These are phyloP conservation scores for Peromyscus melanophrys DNA, from an alignment of 2,797 vertebrate species.

Conservation along the genomic window DNA sequence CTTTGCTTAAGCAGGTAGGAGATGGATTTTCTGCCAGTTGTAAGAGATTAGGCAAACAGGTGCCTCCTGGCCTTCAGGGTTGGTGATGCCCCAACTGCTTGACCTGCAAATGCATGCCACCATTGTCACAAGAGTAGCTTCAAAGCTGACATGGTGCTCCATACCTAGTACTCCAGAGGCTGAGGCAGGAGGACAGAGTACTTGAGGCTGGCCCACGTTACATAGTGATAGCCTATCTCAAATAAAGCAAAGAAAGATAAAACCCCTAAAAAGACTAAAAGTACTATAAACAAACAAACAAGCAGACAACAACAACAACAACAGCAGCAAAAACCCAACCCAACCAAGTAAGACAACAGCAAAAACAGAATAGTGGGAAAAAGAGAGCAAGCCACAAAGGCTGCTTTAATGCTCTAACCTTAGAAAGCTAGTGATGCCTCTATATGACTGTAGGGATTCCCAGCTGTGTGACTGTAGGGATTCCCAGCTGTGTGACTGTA, in stretches of 20 bases:
- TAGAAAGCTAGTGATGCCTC: background rate
- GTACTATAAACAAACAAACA: background rate
- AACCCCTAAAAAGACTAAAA: background rate
- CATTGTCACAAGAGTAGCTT: background rate
- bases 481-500: background rate
- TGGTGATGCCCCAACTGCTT: background rate
- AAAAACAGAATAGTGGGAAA: background rate
- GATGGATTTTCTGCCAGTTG: conserved; percentile 41
- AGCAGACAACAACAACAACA: too few species aligned
- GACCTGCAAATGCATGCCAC: background rate
- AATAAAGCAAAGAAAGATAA: background rate
- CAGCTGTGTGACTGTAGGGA: background rate
- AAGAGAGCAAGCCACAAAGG: background rate
- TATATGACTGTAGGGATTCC: background rate
- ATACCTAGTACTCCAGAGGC: background rate
- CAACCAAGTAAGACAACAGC: background rate
- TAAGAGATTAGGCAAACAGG: background rate
- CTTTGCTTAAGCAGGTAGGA: background rate
- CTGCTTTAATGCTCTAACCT: background rate
- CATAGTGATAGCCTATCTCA: background rate
- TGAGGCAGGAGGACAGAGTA: background rate
- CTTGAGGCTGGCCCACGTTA: background rate
- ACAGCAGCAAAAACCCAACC: background rate
- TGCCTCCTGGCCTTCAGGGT: background rate
- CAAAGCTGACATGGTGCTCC: background rate